Base-by-base conservation (phyloP, 1,140 invertebrate genomes). In the Drosophila varians region DNA sequence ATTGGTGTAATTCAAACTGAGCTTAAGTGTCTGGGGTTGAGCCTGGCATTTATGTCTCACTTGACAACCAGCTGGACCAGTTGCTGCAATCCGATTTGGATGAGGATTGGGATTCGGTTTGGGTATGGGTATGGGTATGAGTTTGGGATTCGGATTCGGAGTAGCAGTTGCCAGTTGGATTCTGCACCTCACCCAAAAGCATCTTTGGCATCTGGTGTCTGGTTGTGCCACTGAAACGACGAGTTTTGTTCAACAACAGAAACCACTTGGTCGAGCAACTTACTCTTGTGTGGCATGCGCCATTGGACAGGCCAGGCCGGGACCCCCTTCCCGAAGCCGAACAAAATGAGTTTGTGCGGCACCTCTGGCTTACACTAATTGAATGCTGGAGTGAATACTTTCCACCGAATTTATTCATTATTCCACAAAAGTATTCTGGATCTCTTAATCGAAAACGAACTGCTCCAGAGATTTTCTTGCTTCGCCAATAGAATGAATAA, bases 61-160 rank as follows among this genome's bases (percentile, higher is more conserved):
- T 66, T 66, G 62, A 66, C 62, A 66, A 66, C 60, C 62, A 23
- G 62, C 60, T 31, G 60, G 60, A 66, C 62, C 62, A 66, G 62
- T 66, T 65, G 18, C 36, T 43, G 18, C 12, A 38, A 38, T 38
- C 36, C 36, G 19, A 40, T 25, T 54, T 16, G 38, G 21, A 2
- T 21, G 4, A 21, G 4, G 16, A 23, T 38, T 26, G 7, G 52
- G 52, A 54, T 34, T 47, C 26, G 42, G 42, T 34, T 56, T 48
- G 23, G 21, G 26, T n/a, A n/a, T n/a, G n/a, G n/a, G n/a, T n/a
- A n/a, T n/a, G n/a, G n/a, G n/a, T n/a, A n/a, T n/a, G n/a, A n/a
- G n/a, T n/a, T 23, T 54, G 16, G 4, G 52, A 47, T 34, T 47
- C 26, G 42, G 42, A 48, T 56, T 48, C 34, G 21, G 26, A 43